phyloP scores from a whole-genome alignment of 2,113 vertebrate species.

The Phylloscopus whistleri region DNA sequence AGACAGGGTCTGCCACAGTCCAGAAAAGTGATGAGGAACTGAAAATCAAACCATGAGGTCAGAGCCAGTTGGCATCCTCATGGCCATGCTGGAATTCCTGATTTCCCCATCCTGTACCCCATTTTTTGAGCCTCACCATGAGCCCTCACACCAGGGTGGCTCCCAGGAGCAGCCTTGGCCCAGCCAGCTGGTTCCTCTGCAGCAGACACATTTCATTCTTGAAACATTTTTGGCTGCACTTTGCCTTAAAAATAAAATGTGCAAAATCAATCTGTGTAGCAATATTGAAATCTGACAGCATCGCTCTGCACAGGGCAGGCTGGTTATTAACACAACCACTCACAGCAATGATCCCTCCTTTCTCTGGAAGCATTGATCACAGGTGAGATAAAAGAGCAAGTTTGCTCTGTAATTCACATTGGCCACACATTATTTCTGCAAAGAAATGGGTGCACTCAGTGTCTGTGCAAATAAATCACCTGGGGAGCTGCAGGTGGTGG shows the following conservation, averaged over 20 bases:
- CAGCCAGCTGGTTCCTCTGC: background rate
- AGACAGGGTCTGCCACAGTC: background rate
- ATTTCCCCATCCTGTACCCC: background rate
- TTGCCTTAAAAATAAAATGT: constrained; percentile 39
- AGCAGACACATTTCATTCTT: background rate
- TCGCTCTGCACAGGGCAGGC: background rate
- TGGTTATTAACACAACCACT: background rate
- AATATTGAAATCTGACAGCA: constrained; percentile 15
- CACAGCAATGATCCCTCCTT: background rate
- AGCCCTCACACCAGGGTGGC: background rate
- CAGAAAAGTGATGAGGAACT: background rate
- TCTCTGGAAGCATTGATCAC: background rate
- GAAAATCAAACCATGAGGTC: background rate
- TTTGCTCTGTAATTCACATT: background rate
- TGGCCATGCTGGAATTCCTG: background rate
- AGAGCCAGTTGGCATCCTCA: background rate
- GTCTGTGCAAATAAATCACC: background rate
- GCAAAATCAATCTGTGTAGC: constrained; percentile 16
- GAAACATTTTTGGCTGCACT: constrained; percentile 8
- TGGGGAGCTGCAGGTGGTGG: background rate
- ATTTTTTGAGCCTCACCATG: fast-evolving
- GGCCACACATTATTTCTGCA: background rate
- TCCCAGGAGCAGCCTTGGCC: background rate
- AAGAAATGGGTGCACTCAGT: background rate
- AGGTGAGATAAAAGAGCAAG: background rate